phyloP scores from a whole-genome alignment of 2,888 invertebrate species.

The Parelbella ahira region DNA sequence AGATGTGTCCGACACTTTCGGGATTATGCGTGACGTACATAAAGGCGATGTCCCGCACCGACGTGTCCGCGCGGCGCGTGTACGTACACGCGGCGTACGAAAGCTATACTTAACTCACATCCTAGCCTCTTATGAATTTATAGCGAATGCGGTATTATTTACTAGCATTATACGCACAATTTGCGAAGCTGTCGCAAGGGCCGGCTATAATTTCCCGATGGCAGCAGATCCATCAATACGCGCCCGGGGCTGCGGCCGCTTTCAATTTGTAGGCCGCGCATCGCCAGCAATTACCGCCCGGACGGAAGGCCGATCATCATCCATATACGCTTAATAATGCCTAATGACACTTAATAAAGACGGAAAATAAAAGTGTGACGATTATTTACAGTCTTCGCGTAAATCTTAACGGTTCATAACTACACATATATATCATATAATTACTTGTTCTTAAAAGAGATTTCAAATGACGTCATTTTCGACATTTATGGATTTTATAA shows the following conservation, averaged over 20 bases:
- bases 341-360: conserved; percentile 80
- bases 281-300: conserved; percentile 71
- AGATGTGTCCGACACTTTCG: conserved; percentile 8
- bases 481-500: too few species aligned
- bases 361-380: conserved; percentile 73
- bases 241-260: conserved; percentile 73
- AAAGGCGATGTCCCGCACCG: conserved; percentile 28
- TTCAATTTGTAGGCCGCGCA: conserved; percentile 79
- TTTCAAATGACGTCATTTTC: too few species aligned
- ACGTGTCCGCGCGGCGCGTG: conserved; percentile 12
- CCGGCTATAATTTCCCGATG: conserved; percentile 76
- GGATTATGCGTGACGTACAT: conserved; percentile 15
- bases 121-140: conserved; percentile 66
- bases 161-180: conserved; percentile 80
- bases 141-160: conserved; percentile 70
- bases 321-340: conserved; percentile 77
- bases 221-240: conserved; percentile 78
- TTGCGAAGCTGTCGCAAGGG: conserved; percentile 79
- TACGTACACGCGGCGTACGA: conserved; percentile 36
- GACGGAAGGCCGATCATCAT: conserved; percentile 77
- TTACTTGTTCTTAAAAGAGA: too few species aligned
- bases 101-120: conserved; percentile 44
- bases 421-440: not conserved
- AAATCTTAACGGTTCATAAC: conserved; percentile 44
- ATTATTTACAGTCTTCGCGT: conserved; percentile 63